These are phyloP conservation scores for Mionectes macconnelli DNA, from an alignment of 2,113 vertebrate genomes.

Conservation along the genomic window DNA sequence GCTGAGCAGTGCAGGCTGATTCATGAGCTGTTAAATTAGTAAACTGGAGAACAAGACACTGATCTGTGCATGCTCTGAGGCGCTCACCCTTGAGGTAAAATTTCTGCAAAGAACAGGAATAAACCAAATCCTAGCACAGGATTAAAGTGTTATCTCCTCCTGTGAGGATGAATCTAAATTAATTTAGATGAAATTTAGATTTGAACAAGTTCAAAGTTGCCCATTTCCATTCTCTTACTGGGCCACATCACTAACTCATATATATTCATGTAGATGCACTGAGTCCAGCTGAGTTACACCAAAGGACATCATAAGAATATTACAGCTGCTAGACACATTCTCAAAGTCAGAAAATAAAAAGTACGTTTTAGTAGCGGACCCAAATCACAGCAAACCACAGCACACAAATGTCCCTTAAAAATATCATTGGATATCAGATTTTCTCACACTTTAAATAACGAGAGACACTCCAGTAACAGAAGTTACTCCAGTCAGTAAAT, in stretches of 20 bases:
- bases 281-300: not conserved
- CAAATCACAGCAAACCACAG: not conserved
- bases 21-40: slow-evolving; percentile 64
- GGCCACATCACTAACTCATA: not conserved
- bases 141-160: not conserved
- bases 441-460: not conserved
- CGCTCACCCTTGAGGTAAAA: not conserved
- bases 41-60: slow-evolving; percentile 34
- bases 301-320: not conserved
- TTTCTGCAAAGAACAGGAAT: not conserved
- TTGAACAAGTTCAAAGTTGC: not conserved
- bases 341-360: not conserved
- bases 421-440: not conserved
- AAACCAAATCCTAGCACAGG: not conserved
- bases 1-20: slow-evolving; percentile 65
- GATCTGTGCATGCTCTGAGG: not conserved
- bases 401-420: not conserved
- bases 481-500: not conserved
- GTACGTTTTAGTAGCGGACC: not conserved
- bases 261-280: not conserved
- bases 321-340: not conserved
- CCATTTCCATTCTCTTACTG: not conserved
- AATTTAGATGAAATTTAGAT: slow-evolving; percentile 10
- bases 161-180: not conserved
- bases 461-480: not conserved